Conservation (phyloP, 2,113 vertebrate genomes). For the Pampusana beccarii region DNA sequence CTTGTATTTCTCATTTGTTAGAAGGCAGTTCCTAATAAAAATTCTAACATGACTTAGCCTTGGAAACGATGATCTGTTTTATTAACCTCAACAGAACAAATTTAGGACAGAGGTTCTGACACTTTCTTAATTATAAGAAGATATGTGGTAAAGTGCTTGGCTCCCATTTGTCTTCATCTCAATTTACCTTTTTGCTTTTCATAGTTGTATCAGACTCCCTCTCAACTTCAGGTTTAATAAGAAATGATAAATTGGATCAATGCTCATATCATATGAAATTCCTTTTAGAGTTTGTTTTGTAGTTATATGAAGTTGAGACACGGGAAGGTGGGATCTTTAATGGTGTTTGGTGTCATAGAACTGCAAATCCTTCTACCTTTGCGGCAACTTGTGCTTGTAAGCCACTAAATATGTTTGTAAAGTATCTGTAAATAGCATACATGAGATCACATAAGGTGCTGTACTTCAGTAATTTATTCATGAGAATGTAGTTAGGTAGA, state of each 20-base stretch:
- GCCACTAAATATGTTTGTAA: background rate
- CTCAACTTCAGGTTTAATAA: background rate
- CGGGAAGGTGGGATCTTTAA: background rate
- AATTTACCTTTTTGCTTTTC: background rate
- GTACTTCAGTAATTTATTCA: background rate
- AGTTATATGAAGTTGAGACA: accelerated
- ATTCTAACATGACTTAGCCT: conserved; percentile 16
- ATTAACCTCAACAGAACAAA: conserved; percentile 7
- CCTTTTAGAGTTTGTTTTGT: background rate
- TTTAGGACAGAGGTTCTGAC: background rate
- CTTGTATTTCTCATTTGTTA: conserved; percentile 59
- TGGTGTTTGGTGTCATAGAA: background rate
- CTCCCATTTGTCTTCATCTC: conserved; percentile 1
- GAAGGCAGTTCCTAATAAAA: conserved; percentile 7
- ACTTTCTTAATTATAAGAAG: conserved; percentile 32
- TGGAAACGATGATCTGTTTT: conserved; percentile 37
- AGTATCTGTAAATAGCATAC: background rate
- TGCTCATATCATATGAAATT: background rate
- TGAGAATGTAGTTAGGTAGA: background rate
- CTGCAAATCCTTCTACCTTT: background rate
- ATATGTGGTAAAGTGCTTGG: background rate
- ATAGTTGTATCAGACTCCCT: background rate
- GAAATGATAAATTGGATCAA: background rate
- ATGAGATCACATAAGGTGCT: too few relatives aligned
- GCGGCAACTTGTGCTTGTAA: background rate